phyloP scores from a whole-genome alignment of 2,888 invertebrate genomes.

The Caradrina kadenii region DNA sequence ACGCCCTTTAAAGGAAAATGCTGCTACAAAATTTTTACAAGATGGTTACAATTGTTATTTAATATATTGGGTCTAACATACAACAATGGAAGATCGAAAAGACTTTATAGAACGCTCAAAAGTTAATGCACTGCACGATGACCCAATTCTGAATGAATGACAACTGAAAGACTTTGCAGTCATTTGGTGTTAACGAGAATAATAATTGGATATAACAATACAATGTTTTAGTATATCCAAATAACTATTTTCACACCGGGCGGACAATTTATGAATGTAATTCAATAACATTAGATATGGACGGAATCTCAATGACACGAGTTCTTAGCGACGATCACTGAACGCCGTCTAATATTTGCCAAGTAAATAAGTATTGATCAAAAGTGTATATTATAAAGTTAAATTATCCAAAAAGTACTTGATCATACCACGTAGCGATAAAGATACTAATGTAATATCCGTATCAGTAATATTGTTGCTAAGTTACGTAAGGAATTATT shows the following conservation, averaged over 20 bases:
- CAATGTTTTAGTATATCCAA: conserved; percentile 11
- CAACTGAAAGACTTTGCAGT: conserved; percentile 19
- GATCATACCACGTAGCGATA: conserved; percentile 44
- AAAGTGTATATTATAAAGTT: conserved; percentile 21
- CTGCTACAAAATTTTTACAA: conserved; percentile 3
- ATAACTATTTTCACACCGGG: conserved; percentile 40
- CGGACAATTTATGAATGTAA: conserved; percentile 34
- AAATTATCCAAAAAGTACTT: conserved; percentile 27
- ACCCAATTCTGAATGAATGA: conserved; percentile 34
- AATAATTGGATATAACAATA: conserved; percentile 44
- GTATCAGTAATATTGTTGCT: conserved; percentile 48
- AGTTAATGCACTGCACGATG: conserved; percentile 27
- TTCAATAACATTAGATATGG: conserved; percentile 49
- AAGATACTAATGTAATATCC: conserved; percentile 46
- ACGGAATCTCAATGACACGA: conserved; percentile 48
- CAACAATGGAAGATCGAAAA: conserved; percentile 19
- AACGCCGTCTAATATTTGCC: conserved; percentile 10
- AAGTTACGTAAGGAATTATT: conserved; percentile 55
- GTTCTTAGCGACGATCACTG: conserved; percentile 27
- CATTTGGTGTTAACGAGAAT: conserved; percentile 21
- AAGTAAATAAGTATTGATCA: conserved; percentile 11
- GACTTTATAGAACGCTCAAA: conserved; percentile 8
- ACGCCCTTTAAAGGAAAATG: conserved; percentile 21
- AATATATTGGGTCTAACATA: conserved; percentile 9
- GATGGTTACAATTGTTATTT: conserved; percentile 12